Evolutionary conservation across 2,888 invertebrate genomes (phyloP).

Genomic region (Abscondita cerata): DNA sequence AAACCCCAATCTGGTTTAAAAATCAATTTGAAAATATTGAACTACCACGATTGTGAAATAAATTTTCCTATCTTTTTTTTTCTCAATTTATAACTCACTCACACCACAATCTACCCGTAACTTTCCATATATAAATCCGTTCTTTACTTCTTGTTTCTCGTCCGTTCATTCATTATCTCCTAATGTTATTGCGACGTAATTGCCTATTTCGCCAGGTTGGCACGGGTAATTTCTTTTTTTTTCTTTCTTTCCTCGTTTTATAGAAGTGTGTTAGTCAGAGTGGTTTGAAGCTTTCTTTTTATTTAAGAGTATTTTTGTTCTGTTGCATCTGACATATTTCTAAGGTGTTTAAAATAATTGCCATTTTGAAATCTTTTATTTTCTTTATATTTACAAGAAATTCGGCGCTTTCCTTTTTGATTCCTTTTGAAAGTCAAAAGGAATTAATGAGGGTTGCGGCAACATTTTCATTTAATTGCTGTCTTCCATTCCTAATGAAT

Average conservation of each 20-base stretch:
- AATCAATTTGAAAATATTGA: constrained; percentile 20
- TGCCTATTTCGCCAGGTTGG: constrained; percentile 28
- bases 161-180: constrained; percentile 38
- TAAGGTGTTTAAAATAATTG: constrained; percentile 30
- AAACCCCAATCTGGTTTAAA: constrained; percentile 16
- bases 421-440: constrained; percentile 17
- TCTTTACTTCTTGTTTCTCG: constrained; percentile 14
- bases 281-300: background rate
- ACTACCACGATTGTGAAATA: constrained; percentile 21
- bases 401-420: constrained; percentile 23
- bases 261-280: constrained; percentile 10
- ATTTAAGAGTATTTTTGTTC: constrained; percentile 10
- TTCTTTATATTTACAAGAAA: constrained; percentile 25
- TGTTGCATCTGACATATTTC: constrained; percentile 33
- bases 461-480: constrained; percentile 38
- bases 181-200: constrained; percentile 39
- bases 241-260: constrained; percentile 5
- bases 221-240: constrained; percentile 13
- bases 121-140: constrained; percentile 13
- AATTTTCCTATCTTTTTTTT: constrained; percentile 21
- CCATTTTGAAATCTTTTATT: constrained; percentile 31
- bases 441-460: constrained; percentile 37
- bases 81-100: constrained; percentile 24
- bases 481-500: constrained; percentile 36
- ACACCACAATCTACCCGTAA: constrained; percentile 10